Percentiles rank a stretch among this genome's conserved stretches.
phyloP scores from a whole-genome alignment of 1,140 invertebrate genomes.

The Latrodectus geometricus region DNA sequence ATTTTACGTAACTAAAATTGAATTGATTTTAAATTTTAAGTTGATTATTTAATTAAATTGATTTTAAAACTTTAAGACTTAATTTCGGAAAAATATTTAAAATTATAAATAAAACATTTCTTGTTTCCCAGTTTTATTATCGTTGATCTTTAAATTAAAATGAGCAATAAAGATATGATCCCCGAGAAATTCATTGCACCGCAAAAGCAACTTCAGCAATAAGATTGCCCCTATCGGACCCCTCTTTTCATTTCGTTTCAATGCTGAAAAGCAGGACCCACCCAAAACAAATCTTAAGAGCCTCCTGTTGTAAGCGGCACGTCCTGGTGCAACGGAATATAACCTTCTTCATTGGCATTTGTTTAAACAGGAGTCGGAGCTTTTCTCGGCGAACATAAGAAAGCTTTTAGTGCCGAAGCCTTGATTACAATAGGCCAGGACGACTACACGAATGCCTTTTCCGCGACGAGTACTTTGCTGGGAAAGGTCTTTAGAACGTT shows the following conservation, averaged over 20 bases:
- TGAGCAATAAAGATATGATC: neutral
- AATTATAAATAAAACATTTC: too few species aligned
- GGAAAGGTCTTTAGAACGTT: conserved; percentile 43
- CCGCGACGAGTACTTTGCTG: neutral
- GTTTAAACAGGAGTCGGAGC: conserved; percentile 57
- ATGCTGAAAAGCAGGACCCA: conserved; percentile 15
- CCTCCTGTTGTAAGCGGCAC: conserved; percentile 10
- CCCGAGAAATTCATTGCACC: neutral
- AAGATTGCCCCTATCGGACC: conserved; percentile 19
- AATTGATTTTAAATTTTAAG: too few species aligned
- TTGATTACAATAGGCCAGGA: conserved; percentile 59
- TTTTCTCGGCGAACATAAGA: conserved; percentile 58
- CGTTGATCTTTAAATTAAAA: too few species aligned
- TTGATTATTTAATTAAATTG: too few species aligned
- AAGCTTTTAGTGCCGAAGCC: conserved; percentile 57
- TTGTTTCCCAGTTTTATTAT: too few species aligned
- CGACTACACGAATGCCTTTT: conserved; percentile 21
- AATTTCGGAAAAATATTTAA: too few species aligned
- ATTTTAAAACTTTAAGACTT: too few species aligned
- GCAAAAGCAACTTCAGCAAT: conserved; percentile 39
- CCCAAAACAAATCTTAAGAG: conserved; percentile 47
- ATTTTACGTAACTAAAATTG: too few species aligned
- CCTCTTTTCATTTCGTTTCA: conserved; percentile 50
- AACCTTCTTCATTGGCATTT: conserved; percentile 60
- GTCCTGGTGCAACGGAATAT: conserved; percentile 40